Conservation (phyloP, 2,797 vertebrate genomes). For the Cossypha caffra region DNA sequence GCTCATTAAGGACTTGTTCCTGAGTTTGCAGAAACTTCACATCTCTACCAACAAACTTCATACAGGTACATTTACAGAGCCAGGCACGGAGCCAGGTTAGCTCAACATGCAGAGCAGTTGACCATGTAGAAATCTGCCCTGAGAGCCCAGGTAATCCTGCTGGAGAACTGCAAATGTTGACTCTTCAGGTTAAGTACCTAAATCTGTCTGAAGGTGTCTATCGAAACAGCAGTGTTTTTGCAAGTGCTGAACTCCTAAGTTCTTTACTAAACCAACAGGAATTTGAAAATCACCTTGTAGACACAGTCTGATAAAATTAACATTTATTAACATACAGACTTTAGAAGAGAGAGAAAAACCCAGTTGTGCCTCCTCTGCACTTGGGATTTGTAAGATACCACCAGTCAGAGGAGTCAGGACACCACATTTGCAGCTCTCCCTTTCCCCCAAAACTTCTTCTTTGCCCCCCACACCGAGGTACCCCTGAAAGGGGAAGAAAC, state of each 20-base stretch:
- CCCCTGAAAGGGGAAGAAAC: neutral
- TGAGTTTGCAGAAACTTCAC: neutral
- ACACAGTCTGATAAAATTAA: neutral
- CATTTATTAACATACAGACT: neutral
- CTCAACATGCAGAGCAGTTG: neutral
- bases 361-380: neutral
- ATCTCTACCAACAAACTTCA: neutral
- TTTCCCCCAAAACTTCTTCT: neutral
- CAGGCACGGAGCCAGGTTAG: neutral
- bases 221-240: neutral
- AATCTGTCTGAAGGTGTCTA: neutral
- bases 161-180: constrained; percentile 31
- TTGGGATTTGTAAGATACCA: neutral
- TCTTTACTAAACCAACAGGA: neutral
- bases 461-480: rapidly evolving
- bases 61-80: neutral
- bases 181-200: constrained; percentile 1
- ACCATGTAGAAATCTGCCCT: neutral
- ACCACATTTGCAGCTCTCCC: neutral
- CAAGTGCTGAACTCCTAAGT: neutral
- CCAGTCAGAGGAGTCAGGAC: neutral
- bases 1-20: neutral
- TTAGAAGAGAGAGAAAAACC: neutral
- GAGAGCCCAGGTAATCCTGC: neutral
- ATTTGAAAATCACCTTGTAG: neutral